Evolutionary conservation across 2,113 vertebrate species (phyloP).

Genomic region (Oncorhynchus keta): DNA sequence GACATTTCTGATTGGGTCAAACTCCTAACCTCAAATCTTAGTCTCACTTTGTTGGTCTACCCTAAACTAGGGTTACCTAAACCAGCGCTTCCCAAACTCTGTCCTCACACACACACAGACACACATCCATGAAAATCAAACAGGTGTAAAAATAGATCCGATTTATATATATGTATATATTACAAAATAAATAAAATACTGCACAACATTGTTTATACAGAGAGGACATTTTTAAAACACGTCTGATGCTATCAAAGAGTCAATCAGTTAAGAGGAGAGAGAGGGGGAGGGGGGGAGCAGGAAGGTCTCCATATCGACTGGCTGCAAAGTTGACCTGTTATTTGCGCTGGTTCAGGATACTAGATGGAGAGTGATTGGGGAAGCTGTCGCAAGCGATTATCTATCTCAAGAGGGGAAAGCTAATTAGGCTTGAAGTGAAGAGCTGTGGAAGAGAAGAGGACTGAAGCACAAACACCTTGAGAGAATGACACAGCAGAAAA

Average conservation of each 20-base stretch:
- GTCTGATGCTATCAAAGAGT: background rate
- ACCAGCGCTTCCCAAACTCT: background rate
- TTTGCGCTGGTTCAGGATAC: constrained; percentile 16
- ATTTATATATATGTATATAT: constrained; percentile 51
- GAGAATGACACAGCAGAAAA: constrained; percentile 1
- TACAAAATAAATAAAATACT: constrained; percentile 70
- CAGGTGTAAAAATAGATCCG: constrained; percentile 39
- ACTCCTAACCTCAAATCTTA: background rate
- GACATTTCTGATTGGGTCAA: background rate
- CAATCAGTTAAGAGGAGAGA: constrained; percentile 14
- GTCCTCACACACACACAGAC: background rate
- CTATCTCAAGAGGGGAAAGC: background rate
- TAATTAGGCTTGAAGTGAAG: constrained; percentile 20
- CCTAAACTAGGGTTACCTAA: background rate
- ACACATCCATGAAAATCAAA: constrained; percentile 29
- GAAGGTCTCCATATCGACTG: background rate
- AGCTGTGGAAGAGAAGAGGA: too few relatives aligned
- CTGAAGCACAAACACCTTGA: background rate
- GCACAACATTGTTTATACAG: constrained; percentile 44
- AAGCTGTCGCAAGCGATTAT: constrained; percentile 50
- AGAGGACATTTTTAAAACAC: background rate
- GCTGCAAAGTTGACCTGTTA: background rate
- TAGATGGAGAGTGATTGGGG: constrained; percentile 13
- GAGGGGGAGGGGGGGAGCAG: background rate
- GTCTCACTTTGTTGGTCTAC: constrained; percentile 13